Base-by-base conservation (phyloP, 2,888 invertebrate species). In the Tillus elongatus region DNA sequence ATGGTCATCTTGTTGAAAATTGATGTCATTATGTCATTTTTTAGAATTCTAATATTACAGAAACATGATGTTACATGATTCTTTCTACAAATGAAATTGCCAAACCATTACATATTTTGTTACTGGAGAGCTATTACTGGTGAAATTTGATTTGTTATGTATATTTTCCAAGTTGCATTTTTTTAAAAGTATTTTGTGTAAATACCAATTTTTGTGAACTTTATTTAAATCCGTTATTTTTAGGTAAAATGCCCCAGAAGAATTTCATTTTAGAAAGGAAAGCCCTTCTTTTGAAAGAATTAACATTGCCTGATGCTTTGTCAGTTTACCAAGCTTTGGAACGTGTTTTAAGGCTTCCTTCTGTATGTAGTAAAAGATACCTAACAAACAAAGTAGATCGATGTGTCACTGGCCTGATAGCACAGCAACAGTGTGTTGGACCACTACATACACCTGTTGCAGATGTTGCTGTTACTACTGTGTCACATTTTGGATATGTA, bases 361-460 rank as follows among this genome's bases (percentile, higher is more conserved):
- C 91, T 2, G 95, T 98, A 3, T 88, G 84, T 31, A 93, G 95
- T 63, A 98, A 98, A 64, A 74, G 96, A 50, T 96, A 89, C 60
- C 72, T 96, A 28, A 96, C 93, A 0, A 96, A 87, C 58, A 96
- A 96, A 74, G 95, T 95, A 10, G 88, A 89, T 62, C 76, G 96
- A 28, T 95, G 93, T 60, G 96, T 97, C 4, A 85, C 91, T 2
- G 97, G 97, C 1, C 69, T 97, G 10, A 77, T 97, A 38, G 97
- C 92, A 0, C 96, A 96, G 63, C 97, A 98, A 57, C 98, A 98
- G 63, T 97, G 97, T 61, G 92, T 97, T 13, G 97, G 98, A 1
- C 95, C 96, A 0, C 67, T 97, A 1, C 97, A 97, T 63, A 91
- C 93, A 1, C 97, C 98, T 0, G 68, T 97, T 3, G 89, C 96